phyloP scores from a whole-genome alignment of 2,113 vertebrate species.

The Galbula dea region DNA sequence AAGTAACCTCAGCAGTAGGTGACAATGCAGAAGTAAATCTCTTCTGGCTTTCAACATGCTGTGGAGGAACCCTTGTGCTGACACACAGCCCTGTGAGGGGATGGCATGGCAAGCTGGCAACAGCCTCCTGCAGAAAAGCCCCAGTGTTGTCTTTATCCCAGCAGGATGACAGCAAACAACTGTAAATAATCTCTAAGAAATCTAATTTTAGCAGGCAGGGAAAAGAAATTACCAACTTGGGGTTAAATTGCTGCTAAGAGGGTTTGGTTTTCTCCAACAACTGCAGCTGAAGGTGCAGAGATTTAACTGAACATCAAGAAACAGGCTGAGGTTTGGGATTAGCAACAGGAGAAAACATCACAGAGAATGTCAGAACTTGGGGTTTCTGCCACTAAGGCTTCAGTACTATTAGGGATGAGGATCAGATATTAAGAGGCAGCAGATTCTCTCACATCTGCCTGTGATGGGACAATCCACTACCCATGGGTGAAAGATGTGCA shows the following conservation, averaged over 20 bases:
- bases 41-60: not conserved
- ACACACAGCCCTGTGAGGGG: accelerated
- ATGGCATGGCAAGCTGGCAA: not conserved
- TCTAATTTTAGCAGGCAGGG: not conserved
- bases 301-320: not conserved
- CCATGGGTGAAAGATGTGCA: not conserved
- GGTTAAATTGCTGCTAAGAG: not conserved
- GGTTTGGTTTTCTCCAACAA: not conserved
- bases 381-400: not conserved
- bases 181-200: not conserved
- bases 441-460: not conserved
- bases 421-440: not conserved
- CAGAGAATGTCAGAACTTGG: not conserved
- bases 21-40: not conserved
- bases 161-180: not conserved
- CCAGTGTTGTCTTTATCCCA: not conserved
- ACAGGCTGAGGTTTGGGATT: not conserved
- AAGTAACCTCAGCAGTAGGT: not conserved
- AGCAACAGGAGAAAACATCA: not conserved
- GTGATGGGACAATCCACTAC: too few relatives aligned
- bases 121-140: not conserved
- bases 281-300: not conserved
- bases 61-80: not conserved
- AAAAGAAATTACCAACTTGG: not conserved
- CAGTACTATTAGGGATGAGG: not conserved